Percentiles rank a stretch among this genome's conserved stretches.
These are phyloP conservation scores for Stictonetta naevosa DNA, from an alignment of 2,113 vertebrate genomes.

Conservation along the genomic window DNA sequence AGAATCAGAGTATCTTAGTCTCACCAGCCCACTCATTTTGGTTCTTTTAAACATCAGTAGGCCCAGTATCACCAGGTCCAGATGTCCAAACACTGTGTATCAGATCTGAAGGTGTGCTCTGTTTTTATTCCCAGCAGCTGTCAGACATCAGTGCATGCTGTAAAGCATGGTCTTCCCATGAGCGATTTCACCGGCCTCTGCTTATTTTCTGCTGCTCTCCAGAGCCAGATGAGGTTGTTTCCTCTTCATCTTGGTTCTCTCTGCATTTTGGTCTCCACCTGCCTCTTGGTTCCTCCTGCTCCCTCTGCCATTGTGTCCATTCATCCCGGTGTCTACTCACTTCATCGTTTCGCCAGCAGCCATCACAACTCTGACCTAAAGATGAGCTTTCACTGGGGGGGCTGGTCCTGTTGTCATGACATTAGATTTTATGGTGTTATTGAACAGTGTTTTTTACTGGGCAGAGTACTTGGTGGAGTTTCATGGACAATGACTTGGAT, in stretches of 20 bases:
- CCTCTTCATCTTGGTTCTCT: background rate
- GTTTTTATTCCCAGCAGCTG: background rate
- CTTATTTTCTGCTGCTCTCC: slow-evolving; percentile 28
- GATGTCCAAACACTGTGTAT: background rate
- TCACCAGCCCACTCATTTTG: too few relatives aligned
- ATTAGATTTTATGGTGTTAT: background rate
- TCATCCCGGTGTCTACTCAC: background rate
- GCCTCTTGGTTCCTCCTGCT: background rate
- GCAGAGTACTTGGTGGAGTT: background rate
- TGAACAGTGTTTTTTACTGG: background rate
- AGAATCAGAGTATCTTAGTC: too few relatives aligned
- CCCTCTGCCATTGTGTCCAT: background rate
- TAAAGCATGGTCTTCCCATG: background rate
- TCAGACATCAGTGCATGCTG: background rate
- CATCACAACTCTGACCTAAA: background rate
- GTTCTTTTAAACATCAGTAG: background rate
- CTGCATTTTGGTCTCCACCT: background rate
- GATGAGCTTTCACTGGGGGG: background rate
- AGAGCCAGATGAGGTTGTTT: background rate
- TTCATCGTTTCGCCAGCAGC: background rate
- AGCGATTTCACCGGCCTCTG: background rate
- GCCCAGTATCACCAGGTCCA: background rate
- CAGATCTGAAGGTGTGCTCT: background rate
- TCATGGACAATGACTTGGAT: background rate
- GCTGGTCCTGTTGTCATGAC: background rate